Base-by-base conservation (phyloP, 2,888 invertebrate species). In the Latrodectus hesperus region DNA sequence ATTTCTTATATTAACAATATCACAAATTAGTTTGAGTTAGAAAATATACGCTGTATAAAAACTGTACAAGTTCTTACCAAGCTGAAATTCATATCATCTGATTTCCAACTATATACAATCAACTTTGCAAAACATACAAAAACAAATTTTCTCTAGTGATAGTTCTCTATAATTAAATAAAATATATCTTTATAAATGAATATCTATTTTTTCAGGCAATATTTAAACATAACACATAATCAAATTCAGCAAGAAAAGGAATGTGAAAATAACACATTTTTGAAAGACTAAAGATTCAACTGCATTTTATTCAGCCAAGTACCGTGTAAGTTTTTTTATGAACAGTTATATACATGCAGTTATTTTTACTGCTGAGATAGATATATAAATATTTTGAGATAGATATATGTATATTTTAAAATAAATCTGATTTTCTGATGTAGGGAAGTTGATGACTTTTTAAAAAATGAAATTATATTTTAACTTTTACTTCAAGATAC, bases 41-140 rank as follows among this genome's bases (percentile, higher is more conserved):
- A 88, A 88, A 88, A 88, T 88, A 88, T 80, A 88, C 84, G 84
- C 80, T 88, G 88, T 84, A 88, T 88, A 88, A 79, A 88, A 88
- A 88, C 88, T 88, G 84, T 88, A 88, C 88, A 88, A 67, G 88
- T 79, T 84, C 70, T 75, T 78, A 74, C 83, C 78, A 88, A 78
- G 71, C 53, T 75, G 81, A 81, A 84, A 84, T 80, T 75, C 68
- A 49, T 65, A 80, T 71, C 49, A 17, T 49, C 26, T 64, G 17
- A 22, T 79, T 78, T 83, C 82, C 83, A 84, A 83, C 76, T 88
- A 88, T 88, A 75, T 88, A 88, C 88, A 88, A 84, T 84, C 75
- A 71, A 76, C 84, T 88, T 88, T 70, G 60, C 71, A 74, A 65
- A 65, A 87, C 52, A 78, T 78, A 26, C 60, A 73, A 73, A 71